A percentile compares a stretch with the other conserved stretches of the same genome.
phyloP scores from a whole-genome alignment of 2,888 invertebrate species.

The Sussaba pulchella region DNA sequence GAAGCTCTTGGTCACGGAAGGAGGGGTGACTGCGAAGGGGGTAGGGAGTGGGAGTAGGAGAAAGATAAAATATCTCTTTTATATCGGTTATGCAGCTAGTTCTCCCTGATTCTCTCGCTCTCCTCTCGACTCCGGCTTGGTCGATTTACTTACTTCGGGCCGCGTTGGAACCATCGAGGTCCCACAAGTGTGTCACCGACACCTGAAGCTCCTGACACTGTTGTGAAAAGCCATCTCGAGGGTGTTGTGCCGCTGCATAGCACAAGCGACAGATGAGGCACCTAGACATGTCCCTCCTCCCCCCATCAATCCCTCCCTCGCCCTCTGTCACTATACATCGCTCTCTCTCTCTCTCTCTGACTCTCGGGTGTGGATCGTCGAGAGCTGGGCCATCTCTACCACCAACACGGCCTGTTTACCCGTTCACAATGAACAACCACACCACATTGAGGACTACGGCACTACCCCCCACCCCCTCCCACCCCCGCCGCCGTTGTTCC shows the following conservation, averaged over 20 bases:
- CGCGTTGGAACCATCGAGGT: slow-evolving; percentile 10
- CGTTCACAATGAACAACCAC: slow-evolving; percentile 54
- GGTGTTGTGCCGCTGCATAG: slow-evolving; percentile 37
- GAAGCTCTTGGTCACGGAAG: slow-evolving; percentile 46
- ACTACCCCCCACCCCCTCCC: background rate
- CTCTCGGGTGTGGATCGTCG: slow-evolving; percentile 35
- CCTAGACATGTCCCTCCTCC: slow-evolving; percentile 20
- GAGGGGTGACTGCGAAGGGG: too few species aligned
- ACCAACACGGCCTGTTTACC: slow-evolving; percentile 44
- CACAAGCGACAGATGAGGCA: slow-evolving; percentile 9
- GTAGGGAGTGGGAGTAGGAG: too few species aligned
- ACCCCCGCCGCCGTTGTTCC: slow-evolving; percentile 14
- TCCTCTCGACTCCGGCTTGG: slow-evolving; percentile 53
- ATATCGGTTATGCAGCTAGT: slow-evolving; percentile 26
- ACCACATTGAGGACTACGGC: slow-evolving; percentile 40
- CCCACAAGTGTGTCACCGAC: slow-evolving; percentile 42
- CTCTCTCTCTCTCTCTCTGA: too few species aligned
- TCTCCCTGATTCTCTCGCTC: slow-evolving; percentile 51
- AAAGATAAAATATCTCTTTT: slow-evolving; percentile 64
- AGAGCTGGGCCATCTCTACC: slow-evolving; percentile 31
- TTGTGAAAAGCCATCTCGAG: slow-evolving; percentile 58
- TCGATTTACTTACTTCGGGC: slow-evolving; percentile 47
- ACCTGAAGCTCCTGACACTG: slow-evolving; percentile 48
- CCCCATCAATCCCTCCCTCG: too few species aligned
- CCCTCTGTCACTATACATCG: too few species aligned